Percentiles rank a stretch among this genome's conserved stretches.
Conservation (phyloP, 2,797 vertebrate genomes). For the Sebastiscus albofasciatus region DNA sequence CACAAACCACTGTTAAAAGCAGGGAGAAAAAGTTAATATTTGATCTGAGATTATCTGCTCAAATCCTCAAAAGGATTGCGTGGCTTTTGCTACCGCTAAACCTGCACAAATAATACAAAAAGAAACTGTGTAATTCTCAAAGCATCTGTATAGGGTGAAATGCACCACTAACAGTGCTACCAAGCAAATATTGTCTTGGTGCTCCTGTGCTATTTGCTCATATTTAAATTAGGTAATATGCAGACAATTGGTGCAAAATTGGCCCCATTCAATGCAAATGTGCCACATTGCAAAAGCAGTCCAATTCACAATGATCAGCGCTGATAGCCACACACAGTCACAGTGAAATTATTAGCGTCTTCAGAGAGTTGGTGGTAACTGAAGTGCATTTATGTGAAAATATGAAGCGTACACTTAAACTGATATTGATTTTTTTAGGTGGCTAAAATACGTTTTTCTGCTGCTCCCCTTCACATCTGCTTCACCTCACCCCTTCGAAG, state of each 20-base stretch:
- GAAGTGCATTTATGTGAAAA: background rate
- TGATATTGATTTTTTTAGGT: background rate
- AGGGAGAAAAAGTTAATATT: too few species aligned
- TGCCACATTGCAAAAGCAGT: background rate
- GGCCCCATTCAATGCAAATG: background rate
- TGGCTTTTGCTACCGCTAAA: too few species aligned
- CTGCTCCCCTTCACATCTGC: too few species aligned
- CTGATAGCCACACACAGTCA: background rate
- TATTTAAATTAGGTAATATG: background rate
- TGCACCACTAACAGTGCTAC: background rate
- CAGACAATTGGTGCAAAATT: background rate
- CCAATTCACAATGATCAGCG: background rate
- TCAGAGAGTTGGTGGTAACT: background rate
- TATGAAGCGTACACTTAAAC: background rate
- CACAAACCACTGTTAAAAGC: too few species aligned
- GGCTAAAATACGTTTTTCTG: too few species aligned
- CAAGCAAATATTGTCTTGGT: background rate
- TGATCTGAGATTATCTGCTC: too few species aligned
- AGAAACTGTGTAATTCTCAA: background rate
- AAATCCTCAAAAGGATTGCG: too few species aligned
- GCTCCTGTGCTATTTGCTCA: background rate
- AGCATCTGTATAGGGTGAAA: fast-evolving
- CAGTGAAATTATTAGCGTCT: background rate
- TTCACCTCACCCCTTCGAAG: too few species aligned
- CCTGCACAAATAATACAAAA: background rate